phyloP scores from a whole-genome alignment of 1,140 invertebrate species.

The Zaprionus vittiger region DNA sequence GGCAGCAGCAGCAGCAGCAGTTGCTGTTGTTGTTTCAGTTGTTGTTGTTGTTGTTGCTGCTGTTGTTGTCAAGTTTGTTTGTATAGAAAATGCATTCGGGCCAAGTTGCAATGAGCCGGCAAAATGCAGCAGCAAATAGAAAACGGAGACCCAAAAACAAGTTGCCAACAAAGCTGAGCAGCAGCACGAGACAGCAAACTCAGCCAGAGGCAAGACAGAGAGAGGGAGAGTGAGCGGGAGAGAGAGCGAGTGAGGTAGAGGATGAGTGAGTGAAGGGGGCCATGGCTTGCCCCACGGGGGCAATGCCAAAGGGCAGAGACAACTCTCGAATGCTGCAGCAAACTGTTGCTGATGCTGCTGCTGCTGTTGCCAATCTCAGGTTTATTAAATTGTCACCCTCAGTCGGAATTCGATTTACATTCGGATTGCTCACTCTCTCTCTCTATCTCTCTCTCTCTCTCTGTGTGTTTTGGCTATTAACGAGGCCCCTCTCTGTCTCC shows the following conservation, averaged over 20 bases:
- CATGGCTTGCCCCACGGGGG: conserved; percentile 2
- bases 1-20: conserved; percentile 24
- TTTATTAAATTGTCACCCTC: conserved; percentile 73
- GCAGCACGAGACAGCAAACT: not conserved
- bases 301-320: conserved; percentile 67
- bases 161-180: conserved; percentile 43
- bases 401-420: conserved; percentile 59
- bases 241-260: conserved; percentile 38
- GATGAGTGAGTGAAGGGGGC: conserved; percentile 9
- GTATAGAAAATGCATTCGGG: conserved; percentile 80
- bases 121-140: conserved; percentile 71
- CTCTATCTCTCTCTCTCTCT: not conserved
- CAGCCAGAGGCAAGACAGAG: conserved; percentile 2
- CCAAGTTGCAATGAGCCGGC: conserved; percentile 80
- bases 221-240: not conserved
- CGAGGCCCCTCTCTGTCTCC: not conserved
- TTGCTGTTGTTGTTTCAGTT: conserved; percentile 20
- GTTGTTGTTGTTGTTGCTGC: conserved; percentile 23
- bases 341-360: conserved; percentile 27
- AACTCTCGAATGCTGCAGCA: conserved; percentile 42
- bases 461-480: conserved; percentile 34
- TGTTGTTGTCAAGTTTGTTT: conserved; percentile 55
- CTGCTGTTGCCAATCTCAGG: conserved; percentile 27
- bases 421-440: conserved; percentile 9
- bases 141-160: conserved; percentile 56